Evolutionary conservation across 2,888 invertebrate genomes (phyloP).

Genomic region (Athetis lepigone): DNA sequence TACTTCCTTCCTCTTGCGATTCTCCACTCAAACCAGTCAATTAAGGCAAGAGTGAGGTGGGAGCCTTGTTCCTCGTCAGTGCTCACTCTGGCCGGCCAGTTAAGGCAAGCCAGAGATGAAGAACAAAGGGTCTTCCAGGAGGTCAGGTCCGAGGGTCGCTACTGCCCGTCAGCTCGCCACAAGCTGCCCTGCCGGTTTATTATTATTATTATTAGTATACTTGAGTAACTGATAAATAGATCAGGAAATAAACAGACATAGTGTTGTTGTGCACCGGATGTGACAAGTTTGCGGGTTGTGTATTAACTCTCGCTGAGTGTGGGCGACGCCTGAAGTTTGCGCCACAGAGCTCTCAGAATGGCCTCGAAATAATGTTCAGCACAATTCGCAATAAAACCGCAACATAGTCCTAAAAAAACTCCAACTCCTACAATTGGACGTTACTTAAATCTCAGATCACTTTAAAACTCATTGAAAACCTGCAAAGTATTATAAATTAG

Average conservation of each 20-base stretch:
- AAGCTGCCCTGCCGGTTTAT: no score
- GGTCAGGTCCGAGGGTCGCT: no score
- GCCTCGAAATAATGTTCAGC: neutral
- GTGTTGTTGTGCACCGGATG: conserved; percentile 1
- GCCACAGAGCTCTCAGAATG: neutral
- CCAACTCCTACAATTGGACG: neutral
- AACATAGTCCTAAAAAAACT: neutral
- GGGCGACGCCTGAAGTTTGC: conserved; percentile 5
- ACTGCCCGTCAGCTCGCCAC: no score
- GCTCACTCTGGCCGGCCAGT: no score
- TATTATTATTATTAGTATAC: no score
- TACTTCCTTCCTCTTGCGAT: no score
- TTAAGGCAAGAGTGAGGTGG: no score
- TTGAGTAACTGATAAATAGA: no score
- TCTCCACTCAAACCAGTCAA: no score
- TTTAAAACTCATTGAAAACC: conserved; percentile 14
- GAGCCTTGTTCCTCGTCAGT: no score
- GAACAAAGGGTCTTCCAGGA: no score
- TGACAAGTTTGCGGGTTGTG: neutral
- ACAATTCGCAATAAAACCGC: neutral
- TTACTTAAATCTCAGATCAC: conserved; percentile 1
- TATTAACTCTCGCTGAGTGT: neutral
- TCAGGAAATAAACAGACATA: conserved; percentile 16
- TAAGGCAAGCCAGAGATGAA: no score
- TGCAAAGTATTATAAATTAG: conserved; percentile 16